Evolutionary conservation across 2,888 invertebrate genomes (phyloP).

Genomic region (Macrosiphum euphorbiae): DNA sequence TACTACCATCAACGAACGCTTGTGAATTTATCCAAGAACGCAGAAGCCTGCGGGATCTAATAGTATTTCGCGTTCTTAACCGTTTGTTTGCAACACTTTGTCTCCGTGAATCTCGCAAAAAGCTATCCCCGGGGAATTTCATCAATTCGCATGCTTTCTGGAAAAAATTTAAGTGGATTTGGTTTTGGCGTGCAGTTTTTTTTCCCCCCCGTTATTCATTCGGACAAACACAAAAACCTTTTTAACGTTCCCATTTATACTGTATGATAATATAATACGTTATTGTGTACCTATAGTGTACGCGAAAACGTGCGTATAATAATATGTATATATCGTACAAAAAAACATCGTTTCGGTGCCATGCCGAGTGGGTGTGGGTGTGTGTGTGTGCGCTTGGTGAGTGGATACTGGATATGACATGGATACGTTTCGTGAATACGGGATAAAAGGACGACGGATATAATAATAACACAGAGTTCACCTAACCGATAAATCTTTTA

Average conservation of each 20-base stretch:
- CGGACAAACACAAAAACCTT: background rate
- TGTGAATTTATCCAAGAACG: background rate
- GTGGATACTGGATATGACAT: background rate
- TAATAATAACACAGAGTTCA: background rate
- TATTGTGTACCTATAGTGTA: too few relatives aligned
- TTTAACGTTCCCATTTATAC: background rate
- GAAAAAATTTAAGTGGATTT: background rate
- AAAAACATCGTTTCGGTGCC: background rate
- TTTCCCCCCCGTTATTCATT: conserved; percentile 19
- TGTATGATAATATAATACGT: background rate
- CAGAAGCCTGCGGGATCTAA: too few relatives aligned
- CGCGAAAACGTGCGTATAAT: background rate
- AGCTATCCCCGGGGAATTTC: background rate
- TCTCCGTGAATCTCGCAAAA: background rate
- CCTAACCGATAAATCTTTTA: conserved; percentile 20
- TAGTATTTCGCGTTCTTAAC: background rate
- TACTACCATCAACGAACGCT: background rate
- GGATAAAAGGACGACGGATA: background rate
- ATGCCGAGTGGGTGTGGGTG: background rate
- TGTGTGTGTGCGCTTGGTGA: background rate
- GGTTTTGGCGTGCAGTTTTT: background rate
- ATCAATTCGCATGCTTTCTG: background rate
- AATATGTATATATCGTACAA: too few relatives aligned
- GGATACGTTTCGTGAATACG: background rate
- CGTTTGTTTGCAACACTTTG: background rate